Percentiles rank a stretch among this genome's conserved stretches.
phyloP scores from a whole-genome alignment of 2,113 vertebrate genomes.

The Mionectes macconnelli region DNA sequence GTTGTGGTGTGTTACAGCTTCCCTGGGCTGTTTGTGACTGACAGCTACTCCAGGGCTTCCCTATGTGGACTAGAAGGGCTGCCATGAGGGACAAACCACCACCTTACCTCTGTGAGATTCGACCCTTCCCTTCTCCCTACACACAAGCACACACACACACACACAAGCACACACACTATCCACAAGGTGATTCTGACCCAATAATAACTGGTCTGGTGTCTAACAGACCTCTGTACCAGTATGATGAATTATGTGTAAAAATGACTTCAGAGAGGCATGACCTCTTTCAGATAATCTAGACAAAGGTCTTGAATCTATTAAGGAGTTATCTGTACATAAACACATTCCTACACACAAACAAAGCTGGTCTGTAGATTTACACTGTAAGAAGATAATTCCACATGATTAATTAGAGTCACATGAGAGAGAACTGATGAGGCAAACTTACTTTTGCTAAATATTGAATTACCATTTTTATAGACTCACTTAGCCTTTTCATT shows the following conservation, averaged over 20 bases:
- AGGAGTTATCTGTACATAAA: background rate
- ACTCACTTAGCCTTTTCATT: background rate
- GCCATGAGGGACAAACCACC: too few species aligned
- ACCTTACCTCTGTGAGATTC: too few species aligned
- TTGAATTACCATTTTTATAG: background rate
- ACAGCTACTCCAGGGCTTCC: too few species aligned
- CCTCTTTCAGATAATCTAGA: background rate
- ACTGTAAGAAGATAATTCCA: background rate
- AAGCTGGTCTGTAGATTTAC: background rate
- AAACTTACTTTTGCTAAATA: background rate
- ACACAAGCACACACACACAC: too few species aligned
- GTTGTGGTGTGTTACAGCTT: too few species aligned
- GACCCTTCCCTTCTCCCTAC: too few species aligned
- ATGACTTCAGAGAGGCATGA: background rate
- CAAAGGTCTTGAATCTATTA: background rate
- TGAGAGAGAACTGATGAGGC: background rate
- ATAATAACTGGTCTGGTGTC: too few species aligned
- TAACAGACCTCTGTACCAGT: background rate
- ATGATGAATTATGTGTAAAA: background rate
- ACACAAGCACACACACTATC: too few species aligned
- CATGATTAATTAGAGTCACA: background rate
- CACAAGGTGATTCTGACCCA: too few species aligned
- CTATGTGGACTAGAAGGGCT: too few species aligned
- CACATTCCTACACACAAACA: background rate
- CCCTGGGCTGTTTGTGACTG: too few species aligned